Percentiles rank a stretch among this genome's conserved stretches.
These are phyloP conservation scores for Pseudococcus jackbeardsleyi DNA, from an alignment of 2,888 invertebrate species.

Conservation along the genomic window DNA sequence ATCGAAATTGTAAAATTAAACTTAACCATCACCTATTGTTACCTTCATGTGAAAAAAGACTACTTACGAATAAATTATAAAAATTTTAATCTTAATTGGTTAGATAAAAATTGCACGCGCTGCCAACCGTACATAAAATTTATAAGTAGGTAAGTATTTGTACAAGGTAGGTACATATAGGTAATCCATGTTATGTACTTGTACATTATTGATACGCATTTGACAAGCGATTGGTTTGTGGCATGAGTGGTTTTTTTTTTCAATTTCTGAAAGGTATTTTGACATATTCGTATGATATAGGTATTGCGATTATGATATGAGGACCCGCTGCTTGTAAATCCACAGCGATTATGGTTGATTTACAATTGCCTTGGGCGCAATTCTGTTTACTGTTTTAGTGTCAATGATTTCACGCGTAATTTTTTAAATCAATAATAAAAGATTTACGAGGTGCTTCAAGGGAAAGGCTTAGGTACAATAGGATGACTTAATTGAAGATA, in stretches of 20 bases:
- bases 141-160: not conserved
- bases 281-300: not conserved
- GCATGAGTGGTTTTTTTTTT: not conserved
- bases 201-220: not conserved
- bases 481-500: not conserved
- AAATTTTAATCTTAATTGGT: not conserved
- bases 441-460: not conserved
- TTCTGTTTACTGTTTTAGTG: not conserved
- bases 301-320: not conserved
- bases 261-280: not conserved
- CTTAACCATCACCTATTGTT: not conserved
- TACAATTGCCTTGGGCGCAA: not conserved
- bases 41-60: not conserved
- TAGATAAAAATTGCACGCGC: constrained; percentile 14
- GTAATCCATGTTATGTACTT: not conserved
- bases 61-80: not conserved
- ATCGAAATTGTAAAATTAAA: not conserved
- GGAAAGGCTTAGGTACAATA: not conserved
- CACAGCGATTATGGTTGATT: not conserved
- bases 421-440: not conserved
- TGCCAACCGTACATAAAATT: not conserved
- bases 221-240: not conserved
- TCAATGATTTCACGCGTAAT: not conserved
- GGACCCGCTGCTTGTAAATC: not conserved
- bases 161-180: not conserved